Percentiles rank a stretch among this genome's conserved stretches.
phyloP scores from a whole-genome alignment of 2,888 invertebrate genomes.

The Cosmopolites sordidus region DNA sequence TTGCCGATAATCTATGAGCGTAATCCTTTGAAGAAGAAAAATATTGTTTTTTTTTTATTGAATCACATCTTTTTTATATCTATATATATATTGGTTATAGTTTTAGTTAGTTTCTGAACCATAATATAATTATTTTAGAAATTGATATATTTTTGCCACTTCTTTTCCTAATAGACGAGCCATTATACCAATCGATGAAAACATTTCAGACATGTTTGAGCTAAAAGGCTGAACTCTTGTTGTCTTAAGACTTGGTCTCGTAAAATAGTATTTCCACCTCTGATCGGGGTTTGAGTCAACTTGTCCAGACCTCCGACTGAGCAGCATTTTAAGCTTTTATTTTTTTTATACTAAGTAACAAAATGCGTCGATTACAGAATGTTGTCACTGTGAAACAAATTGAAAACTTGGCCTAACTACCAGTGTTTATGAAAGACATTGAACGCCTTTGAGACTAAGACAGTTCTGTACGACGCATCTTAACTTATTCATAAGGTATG shows the following conservation, averaged over 20 bases:
- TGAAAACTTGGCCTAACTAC: too few species aligned
- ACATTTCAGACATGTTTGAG: too few species aligned
- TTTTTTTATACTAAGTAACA: conserved; percentile 1
- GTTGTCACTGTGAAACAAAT: too few species aligned
- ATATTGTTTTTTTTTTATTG: conserved; percentile 7
- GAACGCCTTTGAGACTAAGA: too few species aligned
- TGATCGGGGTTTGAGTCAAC: background rate
- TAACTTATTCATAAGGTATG: conserved; percentile 28
- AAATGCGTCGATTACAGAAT: background rate
- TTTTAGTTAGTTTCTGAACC: conserved; percentile 5
- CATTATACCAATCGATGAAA: too few species aligned
- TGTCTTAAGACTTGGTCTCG: background rate
- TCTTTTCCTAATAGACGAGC: too few species aligned
- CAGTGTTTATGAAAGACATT: too few species aligned
- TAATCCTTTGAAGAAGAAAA: conserved; percentile 21
- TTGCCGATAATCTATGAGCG: conserved; percentile 20
- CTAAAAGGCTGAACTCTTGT: too few species aligned
- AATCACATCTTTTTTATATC: conserved; percentile 12
- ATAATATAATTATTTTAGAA: too few species aligned
- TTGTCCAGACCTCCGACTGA: background rate
- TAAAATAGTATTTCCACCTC: background rate
- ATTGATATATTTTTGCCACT: too few species aligned
- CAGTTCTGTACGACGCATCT: conserved; percentile 39
- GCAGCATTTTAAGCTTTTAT: background rate
- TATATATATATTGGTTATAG: conserved; percentile 12